Conservation (phyloP, 2,888 invertebrate genomes). For the Rhagonycha lutea region DNA sequence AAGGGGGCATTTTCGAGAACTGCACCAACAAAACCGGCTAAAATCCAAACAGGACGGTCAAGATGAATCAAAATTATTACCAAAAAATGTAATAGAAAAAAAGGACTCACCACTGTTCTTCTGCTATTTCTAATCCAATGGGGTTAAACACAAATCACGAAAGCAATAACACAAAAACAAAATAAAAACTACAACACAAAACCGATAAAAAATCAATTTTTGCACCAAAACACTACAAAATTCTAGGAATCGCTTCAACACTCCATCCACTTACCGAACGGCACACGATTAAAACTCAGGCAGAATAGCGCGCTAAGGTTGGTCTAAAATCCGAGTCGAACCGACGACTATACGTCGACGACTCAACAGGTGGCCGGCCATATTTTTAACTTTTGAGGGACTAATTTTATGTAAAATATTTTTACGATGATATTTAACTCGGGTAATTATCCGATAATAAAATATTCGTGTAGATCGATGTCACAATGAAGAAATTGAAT, state of each 20-base stretch:
- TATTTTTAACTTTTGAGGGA: slow-evolving; percentile 32
- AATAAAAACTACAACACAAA: background rate
- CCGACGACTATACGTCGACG: slow-evolving; percentile 35
- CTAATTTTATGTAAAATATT: background rate
- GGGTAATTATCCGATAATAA: background rate
- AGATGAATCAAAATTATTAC: background rate
- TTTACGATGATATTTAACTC: background rate
- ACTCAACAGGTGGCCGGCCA: slow-evolving; percentile 46
- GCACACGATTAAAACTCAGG: background rate
- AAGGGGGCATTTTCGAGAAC: background rate
- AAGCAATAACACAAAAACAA: background rate
- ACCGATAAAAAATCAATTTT: background rate
- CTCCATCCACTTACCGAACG: background rate
- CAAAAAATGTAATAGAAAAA: background rate
- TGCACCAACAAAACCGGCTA: background rate
- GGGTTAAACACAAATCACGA: background rate
- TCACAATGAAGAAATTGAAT: background rate
- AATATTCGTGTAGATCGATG: background rate
- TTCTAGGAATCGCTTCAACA: background rate
- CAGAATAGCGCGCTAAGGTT: background rate
- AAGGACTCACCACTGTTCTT: background rate
- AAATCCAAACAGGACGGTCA: background rate
- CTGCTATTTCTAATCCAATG: background rate
- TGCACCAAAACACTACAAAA: background rate
- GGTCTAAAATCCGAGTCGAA: slow-evolving; percentile 26